Evolutionary conservation across 1,140 invertebrate genomes (phyloP).

Genomic region (Hirudo medicinalis): DNA sequence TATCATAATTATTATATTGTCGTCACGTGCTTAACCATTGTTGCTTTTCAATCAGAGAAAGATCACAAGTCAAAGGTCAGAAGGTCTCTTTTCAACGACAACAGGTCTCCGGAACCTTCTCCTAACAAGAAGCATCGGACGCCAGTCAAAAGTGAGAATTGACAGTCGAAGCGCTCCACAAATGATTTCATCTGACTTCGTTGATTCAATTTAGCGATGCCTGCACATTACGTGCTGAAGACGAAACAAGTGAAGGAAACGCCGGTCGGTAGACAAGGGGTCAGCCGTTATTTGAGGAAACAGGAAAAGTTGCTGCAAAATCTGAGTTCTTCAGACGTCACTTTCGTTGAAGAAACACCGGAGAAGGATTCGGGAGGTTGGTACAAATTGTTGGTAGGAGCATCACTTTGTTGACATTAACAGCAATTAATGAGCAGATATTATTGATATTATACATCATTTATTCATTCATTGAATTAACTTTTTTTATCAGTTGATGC

Average conservation of each 20-base stretch:
- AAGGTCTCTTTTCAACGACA: no score
- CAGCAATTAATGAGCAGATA: no score
- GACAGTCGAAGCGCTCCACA: no score
- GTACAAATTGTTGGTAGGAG: no score
- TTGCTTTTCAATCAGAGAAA: not conserved
- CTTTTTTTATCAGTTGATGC: no score
- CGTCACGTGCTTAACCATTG: no score
- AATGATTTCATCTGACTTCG: not conserved
- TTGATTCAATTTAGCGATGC: not conserved
- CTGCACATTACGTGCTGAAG: slow-evolving; percentile 13
- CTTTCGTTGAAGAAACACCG: not conserved
- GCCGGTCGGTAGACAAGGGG: not conserved
- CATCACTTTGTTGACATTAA: no score
- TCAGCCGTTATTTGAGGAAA: not conserved
- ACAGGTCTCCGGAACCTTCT: no score
- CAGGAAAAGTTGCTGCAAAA: slow-evolving; percentile 1
- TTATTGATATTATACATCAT: no score
- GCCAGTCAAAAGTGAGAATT: no score
- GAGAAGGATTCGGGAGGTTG: not conserved
- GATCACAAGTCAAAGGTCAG: not conserved
- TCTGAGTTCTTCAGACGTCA: not conserved
- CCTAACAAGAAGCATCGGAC: no score
- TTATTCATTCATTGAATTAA: no score
- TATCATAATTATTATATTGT: not conserved
- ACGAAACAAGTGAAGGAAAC: slow-evolving; percentile 14